Evolutionary conservation across 2,797 vertebrate genomes (phyloP), one percentile per base, ranked within the genome.

Genomic region (Otus scops): DNA sequence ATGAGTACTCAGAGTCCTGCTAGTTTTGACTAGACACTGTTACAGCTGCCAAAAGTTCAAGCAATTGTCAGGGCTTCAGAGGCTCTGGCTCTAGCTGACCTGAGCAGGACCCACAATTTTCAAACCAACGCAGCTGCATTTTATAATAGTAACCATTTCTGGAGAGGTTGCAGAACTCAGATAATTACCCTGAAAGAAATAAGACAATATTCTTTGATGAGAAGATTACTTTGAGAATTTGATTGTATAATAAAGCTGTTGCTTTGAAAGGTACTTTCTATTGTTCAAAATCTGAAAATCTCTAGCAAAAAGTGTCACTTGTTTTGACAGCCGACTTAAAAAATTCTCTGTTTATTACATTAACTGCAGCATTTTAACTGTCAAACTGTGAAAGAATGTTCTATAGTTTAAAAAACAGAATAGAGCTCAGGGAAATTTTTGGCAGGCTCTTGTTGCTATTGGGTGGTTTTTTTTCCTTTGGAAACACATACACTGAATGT

Each of bases 281-380:
- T 98, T 98, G 98, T 98, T 98, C 97, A 17, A 93, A 97, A 97
- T 98, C 97, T 97, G 97, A 98, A 98, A 98, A 97, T 98, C 92
- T 83, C 97, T 95, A 96, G 97, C 96, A 97, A 97, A 98, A 97
- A 97, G 86, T 98, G 98, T 98, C 98, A 97, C 97, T 98, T 98
- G 98, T 98, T 98, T 98, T 98, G 98, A 98, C 98, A 98, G 96
- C 94, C 61, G 69, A 97, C 97, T 98, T 98, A 97, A 98, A 98
- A 98, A 98, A 97, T 98, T 98, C 97, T 98, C 98, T 98, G 98
- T 98, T 98, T 98, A 98, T 98, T 98, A 98, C 97, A 98, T 98
- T 98, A 98, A 97, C 98, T 97, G 98, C 97, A 82, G 97, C 98
- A 98, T 98, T 98, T 98, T 98, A 98, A 98, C 98, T 98, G 98